Conservation (phyloP, 2,888 invertebrate genomes). For the Drosophila affinis region DNA sequence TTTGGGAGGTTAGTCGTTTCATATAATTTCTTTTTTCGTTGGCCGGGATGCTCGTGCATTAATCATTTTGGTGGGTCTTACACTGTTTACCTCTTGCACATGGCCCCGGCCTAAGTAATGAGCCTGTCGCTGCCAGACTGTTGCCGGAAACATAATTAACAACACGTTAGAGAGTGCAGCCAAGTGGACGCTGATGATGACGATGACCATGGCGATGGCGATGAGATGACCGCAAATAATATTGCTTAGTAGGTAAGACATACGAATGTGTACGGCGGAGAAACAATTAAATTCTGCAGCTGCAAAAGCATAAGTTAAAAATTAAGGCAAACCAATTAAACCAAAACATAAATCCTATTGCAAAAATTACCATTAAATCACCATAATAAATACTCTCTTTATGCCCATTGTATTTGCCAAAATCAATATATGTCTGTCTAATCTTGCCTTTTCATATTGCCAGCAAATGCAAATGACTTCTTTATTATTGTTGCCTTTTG, state of each 20-base stretch:
- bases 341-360: background rate
- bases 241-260: background rate
- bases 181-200: conserved; percentile 14
- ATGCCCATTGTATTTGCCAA: background rate
- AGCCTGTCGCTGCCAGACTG: conserved; percentile 56
- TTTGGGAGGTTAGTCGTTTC: background rate
- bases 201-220: too few relatives aligned
- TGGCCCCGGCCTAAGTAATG: conserved; percentile 43
- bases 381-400: background rate
- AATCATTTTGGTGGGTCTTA: conserved; percentile 59
- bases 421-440: conserved; percentile 9
- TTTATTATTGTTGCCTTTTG: conserved; percentile 47
- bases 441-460: conserved; percentile 12
- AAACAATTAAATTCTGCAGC: background rate
- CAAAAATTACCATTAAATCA: background rate
- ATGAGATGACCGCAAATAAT: conserved; percentile 7
- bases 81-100: conserved; percentile 45
- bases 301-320: background rate
- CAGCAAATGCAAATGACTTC: conserved; percentile 36
- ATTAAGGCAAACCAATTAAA: background rate
- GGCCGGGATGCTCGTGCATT: conserved; percentile 52
- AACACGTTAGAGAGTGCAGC: conserved; percentile 48
- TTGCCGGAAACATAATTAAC: conserved; percentile 64
- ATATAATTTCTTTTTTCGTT: conserved; percentile 8
- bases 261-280: background rate